Conservation (phyloP, 2,888 invertebrate species). For the Hylaea fasciaria region DNA sequence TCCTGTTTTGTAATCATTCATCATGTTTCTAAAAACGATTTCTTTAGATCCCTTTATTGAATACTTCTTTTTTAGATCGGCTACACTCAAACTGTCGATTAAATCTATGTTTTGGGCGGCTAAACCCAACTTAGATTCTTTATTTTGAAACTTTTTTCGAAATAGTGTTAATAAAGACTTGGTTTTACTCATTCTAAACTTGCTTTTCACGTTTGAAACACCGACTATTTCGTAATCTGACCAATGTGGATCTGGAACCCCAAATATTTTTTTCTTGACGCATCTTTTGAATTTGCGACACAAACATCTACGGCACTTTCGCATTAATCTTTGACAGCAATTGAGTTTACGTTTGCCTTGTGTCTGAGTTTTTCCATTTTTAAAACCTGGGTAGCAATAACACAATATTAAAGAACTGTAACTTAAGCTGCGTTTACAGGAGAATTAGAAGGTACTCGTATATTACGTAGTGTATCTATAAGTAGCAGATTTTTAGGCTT, state of each 20-base stretch:
- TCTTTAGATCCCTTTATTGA: conserved; percentile 38
- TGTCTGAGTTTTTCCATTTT: conserved; percentile 26
- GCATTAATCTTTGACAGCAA: conserved; percentile 40
- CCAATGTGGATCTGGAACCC: conserved; percentile 42
- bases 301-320: conserved; percentile 45
- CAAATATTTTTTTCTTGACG: conserved; percentile 50
- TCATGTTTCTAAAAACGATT: conserved; percentile 38
- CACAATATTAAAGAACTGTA: not conserved
- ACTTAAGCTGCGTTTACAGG: too few species aligned
- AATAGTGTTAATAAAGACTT: conserved; percentile 41
- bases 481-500: too few species aligned
- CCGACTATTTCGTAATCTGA: conserved; percentile 50
- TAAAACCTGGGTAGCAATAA: not conserved
- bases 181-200: conserved; percentile 36
- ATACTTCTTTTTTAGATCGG: conserved; percentile 44
- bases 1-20: conserved; percentile 42
- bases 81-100: conserved; percentile 42
- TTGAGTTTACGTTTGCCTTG: conserved; percentile 38
- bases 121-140: conserved; percentile 42
- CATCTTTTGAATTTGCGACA: conserved; percentile 47
- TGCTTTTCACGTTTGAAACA: conserved; percentile 46
- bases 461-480: too few species aligned
- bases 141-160: conserved; percentile 40
- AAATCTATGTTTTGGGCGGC: conserved; percentile 47
- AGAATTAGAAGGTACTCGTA: too few species aligned